These are phyloP conservation scores for Acromyrmex charruanus DNA, from an alignment of 1,140 invertebrate species.

Conservation along the genomic window DNA sequence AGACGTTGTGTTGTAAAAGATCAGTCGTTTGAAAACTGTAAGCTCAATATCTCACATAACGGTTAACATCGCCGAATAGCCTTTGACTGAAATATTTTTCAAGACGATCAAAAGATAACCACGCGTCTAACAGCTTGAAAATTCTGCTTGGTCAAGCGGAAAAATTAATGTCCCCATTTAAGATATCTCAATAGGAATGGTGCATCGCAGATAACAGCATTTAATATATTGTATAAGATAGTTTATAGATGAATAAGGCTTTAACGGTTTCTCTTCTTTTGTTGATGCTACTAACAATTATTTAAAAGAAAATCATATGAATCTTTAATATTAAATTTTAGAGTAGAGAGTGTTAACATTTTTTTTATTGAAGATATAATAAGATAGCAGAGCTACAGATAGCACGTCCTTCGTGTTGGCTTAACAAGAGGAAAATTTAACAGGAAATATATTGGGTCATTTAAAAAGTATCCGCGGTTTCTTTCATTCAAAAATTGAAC, in stretches of 20 bases:
- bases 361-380: too few relatives aligned
- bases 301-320: too few relatives aligned
- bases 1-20: not conserved
- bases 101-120: constrained; percentile 14
- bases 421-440: too few relatives aligned
- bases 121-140: not conserved
- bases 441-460: too few relatives aligned
- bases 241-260: not conserved
- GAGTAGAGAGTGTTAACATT: too few relatives aligned
- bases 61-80: constrained; percentile 5
- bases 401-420: too few relatives aligned
- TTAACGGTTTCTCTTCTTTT: not conserved
- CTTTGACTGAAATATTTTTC: not conserved
- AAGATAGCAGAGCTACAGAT: too few relatives aligned
- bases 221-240: not conserved
- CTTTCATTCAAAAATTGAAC: too few relatives aligned
- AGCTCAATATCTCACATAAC: constrained; percentile 14
- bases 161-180: constrained; percentile 21
- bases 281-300: too few relatives aligned
- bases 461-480: too few relatives aligned
- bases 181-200: not conserved
- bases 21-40: not conserved
- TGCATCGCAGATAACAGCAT: not conserved
- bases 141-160: constrained; percentile 3
- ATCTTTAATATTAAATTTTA: not conserved